Evolutionary conservation across 2,888 invertebrate genomes (phyloP).

Genomic region (Agrotis segetum): DNA sequence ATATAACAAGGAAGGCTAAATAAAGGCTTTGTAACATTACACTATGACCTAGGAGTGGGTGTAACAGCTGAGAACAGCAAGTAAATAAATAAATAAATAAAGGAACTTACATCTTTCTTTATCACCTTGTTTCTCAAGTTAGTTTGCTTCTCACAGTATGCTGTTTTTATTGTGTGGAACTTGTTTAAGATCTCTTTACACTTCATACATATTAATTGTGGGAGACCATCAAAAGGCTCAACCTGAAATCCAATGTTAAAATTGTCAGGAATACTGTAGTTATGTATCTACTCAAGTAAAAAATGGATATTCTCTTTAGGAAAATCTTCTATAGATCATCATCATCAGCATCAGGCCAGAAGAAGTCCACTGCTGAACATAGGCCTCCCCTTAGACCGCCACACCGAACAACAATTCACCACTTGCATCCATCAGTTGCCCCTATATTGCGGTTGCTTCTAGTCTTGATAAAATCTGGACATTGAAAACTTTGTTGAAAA

Average conservation of each 20-base stretch:
- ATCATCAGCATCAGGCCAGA: too few species aligned
- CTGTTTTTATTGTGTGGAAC: constrained; percentile 73
- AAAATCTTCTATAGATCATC: background rate
- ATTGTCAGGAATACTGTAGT: background rate
- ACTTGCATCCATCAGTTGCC: too few species aligned
- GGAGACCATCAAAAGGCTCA: constrained; percentile 84
- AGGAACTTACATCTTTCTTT: constrained; percentile 70
- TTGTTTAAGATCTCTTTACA: constrained; percentile 79
- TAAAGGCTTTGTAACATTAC: too few species aligned
- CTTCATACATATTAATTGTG: constrained; percentile 83
- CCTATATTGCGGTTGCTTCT: too few species aligned
- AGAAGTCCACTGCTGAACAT: too few species aligned
- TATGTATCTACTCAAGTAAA: too few species aligned
- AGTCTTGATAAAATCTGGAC: background rate
- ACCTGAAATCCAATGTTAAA: constrained; percentile 70
- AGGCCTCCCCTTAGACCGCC: too few species aligned
- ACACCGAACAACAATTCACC: too few species aligned
- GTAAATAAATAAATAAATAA: background rate
- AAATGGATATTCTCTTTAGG: background rate
- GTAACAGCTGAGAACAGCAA: too few species aligned
- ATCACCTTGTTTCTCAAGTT: constrained; percentile 67
- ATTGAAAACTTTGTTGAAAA: too few species aligned
- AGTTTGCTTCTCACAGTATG: constrained; percentile 79
- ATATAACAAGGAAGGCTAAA: too few species aligned
- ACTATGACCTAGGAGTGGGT: too few species aligned